Evolutionary conservation across 2,888 invertebrate species (phyloP).

Genomic region (Latheticus oryzae): DNA sequence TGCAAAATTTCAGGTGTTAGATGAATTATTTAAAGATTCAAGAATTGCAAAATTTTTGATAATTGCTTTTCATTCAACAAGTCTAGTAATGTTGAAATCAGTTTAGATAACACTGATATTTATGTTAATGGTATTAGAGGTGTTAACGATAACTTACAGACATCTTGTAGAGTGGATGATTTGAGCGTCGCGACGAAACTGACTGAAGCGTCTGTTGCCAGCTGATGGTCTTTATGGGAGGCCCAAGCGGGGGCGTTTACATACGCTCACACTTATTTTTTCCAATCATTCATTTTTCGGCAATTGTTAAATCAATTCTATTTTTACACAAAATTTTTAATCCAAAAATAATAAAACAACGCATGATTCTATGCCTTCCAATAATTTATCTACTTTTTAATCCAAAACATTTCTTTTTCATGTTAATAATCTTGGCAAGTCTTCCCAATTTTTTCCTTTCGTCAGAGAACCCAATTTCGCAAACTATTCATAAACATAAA

Average conservation of each 20-base stretch:
- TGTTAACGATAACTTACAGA: conserved; percentile 57
- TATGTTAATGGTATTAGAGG: conserved; percentile 22
- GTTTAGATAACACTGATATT: conserved; percentile 9
- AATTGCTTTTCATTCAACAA: conserved; percentile 12
- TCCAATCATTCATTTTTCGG: conserved; percentile 48
- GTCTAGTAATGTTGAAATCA: conserved; percentile 6
- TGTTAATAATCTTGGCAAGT: conserved; percentile 1
- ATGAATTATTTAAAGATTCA: conserved; percentile 4
- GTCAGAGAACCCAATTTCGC: conserved; percentile 5
- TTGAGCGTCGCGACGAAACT: conserved; percentile 68
- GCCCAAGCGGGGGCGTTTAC: conserved; percentile 58
- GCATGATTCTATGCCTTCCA: not conserved
- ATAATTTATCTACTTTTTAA: not conserved
- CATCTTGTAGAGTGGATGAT: conserved; percentile 54
- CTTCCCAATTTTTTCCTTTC: conserved; percentile 9
- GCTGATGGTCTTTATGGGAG: conserved; percentile 60
- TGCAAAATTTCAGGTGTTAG: conserved; percentile 11
- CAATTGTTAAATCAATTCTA: no score
- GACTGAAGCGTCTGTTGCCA: conserved; percentile 64
- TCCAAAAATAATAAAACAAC: no score
- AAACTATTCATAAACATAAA: conserved; percentile 3
- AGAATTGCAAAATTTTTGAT: conserved; percentile 6
- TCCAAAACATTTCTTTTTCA: conserved; percentile 2
- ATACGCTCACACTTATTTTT: conserved; percentile 50
- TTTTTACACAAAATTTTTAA: no score